Evolutionary conservation across 2,888 invertebrate species (phyloP), one percentile per base, ranked within the genome.

Genomic region (Agrypnus murinus): DNA sequence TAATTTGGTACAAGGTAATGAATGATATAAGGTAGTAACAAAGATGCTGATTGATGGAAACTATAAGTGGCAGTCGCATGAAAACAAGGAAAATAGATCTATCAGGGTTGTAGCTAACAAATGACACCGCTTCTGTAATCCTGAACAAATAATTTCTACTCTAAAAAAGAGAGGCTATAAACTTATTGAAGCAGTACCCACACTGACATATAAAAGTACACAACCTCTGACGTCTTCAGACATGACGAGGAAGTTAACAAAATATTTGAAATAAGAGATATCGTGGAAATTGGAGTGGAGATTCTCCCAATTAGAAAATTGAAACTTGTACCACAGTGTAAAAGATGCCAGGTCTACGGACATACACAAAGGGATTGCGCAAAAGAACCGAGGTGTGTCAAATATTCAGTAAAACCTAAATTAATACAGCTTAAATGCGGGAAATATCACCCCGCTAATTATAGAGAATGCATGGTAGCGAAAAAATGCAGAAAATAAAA

Each of bases 311-410:
- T 71, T 12, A 62, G 36, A 34, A 69, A 72, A 45, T 34, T 9
- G 6, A 71, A 36, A 10, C 40, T 55, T 12, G 58, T 67, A 2
- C 62, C 65, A 3, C 62, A 66, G n/a, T 66, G 62, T 57, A 70
- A 66, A 58, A 40, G 55, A 17, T 70, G 67, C 50, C 63, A 71
- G 53, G 53, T 15, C 12, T 71, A 55, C 55, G 46, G 65, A 7
- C 65, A 69, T 60, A 72, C 69, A 8, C 69, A 72, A 58, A 46
- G 43, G 10, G 69, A 57, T 48, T 72, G 65, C 40, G 58, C 19
- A 14, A 72, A 38, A 48, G 38, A 72, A 32, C 40, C 69, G 15
- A 15, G 73, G 65, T 67, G 75, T 73, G 15, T 77, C 62, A 77
- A 75, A 77, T 43, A 50, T 32, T 8, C 53, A 31, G 53, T 6